phyloP scores from a whole-genome alignment of 2,797 vertebrate species.

The Hippopotamyrus pictus region DNA sequence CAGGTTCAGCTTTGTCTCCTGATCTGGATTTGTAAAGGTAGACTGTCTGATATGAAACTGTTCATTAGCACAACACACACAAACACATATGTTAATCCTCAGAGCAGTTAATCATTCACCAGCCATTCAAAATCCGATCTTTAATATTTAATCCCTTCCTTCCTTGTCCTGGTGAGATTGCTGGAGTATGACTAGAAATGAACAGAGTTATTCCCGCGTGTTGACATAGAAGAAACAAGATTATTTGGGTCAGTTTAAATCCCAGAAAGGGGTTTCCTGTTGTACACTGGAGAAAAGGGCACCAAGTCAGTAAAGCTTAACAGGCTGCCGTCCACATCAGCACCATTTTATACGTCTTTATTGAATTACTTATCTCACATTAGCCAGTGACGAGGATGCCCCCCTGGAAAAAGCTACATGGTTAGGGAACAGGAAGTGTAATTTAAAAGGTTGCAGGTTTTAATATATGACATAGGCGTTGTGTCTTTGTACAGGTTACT shows the following conservation, averaged over 20 bases:
- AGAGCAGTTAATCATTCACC: constrained; percentile 11
- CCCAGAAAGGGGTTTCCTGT: not conserved
- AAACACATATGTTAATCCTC: not conserved
- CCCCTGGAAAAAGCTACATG: not conserved
- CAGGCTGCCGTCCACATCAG: not conserved
- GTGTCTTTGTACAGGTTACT: not conserved
- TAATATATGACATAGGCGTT: not conserved
- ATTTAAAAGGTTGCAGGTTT: not conserved
- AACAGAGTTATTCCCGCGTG: not conserved
- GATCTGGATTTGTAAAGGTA: not conserved
- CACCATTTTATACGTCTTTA: not conserved
- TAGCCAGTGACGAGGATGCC: not conserved
- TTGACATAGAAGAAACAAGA: not conserved
- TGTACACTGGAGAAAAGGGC: not conserved
- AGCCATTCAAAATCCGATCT: not conserved
- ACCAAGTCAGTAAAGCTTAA: not conserved
- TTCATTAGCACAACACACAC: not conserved
- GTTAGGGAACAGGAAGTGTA: not conserved
- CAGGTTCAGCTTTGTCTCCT: not conserved
- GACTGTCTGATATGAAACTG: not conserved
- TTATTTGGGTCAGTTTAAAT: not conserved
- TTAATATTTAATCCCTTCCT: constrained; percentile 15
- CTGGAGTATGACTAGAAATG: not conserved
- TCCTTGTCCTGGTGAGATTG: not conserved
- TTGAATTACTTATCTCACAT: not conserved